Percentiles rank a stretch among this genome's conserved stretches.
Conservation (phyloP, 2,113 vertebrate genomes). For the Fulmarus glacialis region DNA sequence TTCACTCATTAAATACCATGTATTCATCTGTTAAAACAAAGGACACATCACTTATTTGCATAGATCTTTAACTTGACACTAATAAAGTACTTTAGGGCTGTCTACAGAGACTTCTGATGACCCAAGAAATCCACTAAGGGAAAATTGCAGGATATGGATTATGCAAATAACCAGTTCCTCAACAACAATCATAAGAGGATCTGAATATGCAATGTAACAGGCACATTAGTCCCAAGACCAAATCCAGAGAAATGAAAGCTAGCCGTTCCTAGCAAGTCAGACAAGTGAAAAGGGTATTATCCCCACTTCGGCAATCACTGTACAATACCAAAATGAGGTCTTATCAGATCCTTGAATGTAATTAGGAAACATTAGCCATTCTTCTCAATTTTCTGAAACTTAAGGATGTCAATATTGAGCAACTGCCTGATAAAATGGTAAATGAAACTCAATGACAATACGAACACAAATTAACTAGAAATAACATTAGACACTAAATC, state of each 20-base stretch:
- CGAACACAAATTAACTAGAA: neutral
- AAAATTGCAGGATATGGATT: neutral
- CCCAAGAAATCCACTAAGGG: rapidly evolving
- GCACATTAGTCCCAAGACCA: neutral
- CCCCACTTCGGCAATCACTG: neutral
- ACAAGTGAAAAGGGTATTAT: neutral
- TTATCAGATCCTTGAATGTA: neutral
- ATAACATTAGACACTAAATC: neutral
- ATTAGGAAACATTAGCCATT: neutral
- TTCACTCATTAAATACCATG: neutral
- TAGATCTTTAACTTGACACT: neutral
- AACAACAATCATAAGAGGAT: neutral
- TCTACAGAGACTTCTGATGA: neutral
- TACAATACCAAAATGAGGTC: neutral
- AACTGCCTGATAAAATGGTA: neutral
- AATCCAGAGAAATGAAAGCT: neutral
- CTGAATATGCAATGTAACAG: neutral
- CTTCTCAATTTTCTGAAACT: neutral
- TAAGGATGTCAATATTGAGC: neutral
- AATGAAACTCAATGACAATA: neutral
- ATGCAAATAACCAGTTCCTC: neutral
- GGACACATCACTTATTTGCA: neutral
- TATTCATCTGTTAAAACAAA: neutral
- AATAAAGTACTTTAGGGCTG: neutral
- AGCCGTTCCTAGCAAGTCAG: neutral